These are phyloP conservation scores for Meteorus sp. DNA, from an alignment of 1,140 invertebrate species.

Conservation along the genomic window DNA sequence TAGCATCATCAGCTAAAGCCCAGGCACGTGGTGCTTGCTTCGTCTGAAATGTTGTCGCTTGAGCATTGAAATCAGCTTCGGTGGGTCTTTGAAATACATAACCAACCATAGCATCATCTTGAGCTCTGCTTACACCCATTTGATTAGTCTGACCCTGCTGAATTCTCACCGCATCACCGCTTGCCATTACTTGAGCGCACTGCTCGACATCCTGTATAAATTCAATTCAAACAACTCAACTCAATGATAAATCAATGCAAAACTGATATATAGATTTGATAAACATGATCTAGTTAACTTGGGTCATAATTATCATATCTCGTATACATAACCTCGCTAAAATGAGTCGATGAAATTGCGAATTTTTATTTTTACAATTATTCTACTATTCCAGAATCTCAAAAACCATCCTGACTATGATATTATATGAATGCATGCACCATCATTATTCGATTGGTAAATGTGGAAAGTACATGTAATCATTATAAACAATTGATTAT, in stretches of 20 bases:
- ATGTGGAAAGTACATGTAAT: too few relatives aligned
- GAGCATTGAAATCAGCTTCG: slow-evolving; percentile 71
- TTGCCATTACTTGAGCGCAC: slow-evolving; percentile 57
- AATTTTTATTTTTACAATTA: too few relatives aligned
- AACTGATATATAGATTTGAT: background rate
- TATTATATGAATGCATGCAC: too few relatives aligned
- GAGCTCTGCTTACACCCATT: slow-evolving; percentile 61
- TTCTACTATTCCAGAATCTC: too few relatives aligned
- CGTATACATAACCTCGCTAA: too few relatives aligned
- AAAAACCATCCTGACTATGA: too few relatives aligned
- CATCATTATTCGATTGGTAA: too few relatives aligned
- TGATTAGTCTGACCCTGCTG: slow-evolving; percentile 55
- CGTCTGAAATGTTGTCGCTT: slow-evolving; percentile 62
- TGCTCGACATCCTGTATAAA: slow-evolving; percentile 49
- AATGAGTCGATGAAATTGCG: too few relatives aligned
- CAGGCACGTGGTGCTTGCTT: slow-evolving; percentile 71
- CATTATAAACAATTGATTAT: too few relatives aligned
- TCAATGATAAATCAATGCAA: slow-evolving; percentile 9
- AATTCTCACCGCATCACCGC: slow-evolving; percentile 53
- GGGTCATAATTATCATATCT: too few relatives aligned
- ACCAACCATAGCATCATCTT: slow-evolving; percentile 85
- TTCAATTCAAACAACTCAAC: slow-evolving; percentile 15
- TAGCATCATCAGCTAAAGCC: slow-evolving; percentile 79
- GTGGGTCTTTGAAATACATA: slow-evolving; percentile 84
- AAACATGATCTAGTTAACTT: too few relatives aligned